These are phyloP conservation scores for Chromoteleia sp. DNA, from an alignment of 2,888 invertebrate genomes.

Conservation along the genomic window DNA sequence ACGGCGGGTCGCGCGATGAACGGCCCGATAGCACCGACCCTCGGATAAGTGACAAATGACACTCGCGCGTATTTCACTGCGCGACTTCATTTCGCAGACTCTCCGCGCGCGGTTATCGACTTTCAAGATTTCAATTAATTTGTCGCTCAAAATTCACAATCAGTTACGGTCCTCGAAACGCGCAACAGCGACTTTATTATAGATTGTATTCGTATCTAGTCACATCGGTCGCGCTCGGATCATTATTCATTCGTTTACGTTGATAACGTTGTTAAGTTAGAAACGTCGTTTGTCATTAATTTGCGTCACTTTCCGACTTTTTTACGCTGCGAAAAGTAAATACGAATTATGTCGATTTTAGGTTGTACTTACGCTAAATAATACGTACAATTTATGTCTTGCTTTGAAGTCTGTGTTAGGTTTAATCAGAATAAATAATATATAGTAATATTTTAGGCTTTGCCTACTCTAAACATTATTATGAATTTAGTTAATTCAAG, in stretches of 20 bases:
- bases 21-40: slow-evolving; percentile 72
- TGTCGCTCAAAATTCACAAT: slow-evolving; percentile 67
- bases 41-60: slow-evolving; percentile 78
- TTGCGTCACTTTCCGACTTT: not conserved
- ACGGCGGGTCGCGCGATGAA: slow-evolving; percentile 67
- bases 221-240: slow-evolving; percentile 25
- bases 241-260: slow-evolving; percentile 48
- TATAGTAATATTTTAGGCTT: no score
- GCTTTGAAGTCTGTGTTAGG: no score
- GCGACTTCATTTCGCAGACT: slow-evolving; percentile 75
- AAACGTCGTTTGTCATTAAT: slow-evolving; percentile 11
- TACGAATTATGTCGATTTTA: no score
- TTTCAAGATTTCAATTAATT: slow-evolving; percentile 69
- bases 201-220: slow-evolving; percentile 50
- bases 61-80: slow-evolving; percentile 73
- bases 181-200: slow-evolving; percentile 43
- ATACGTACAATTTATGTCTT: no score
- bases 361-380: no score
- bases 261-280: slow-evolving; percentile 43
- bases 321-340: no score
- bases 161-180: slow-evolving; percentile 51
- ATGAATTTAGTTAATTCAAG: no score
- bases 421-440: no score
- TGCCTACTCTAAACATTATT: no score
- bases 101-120: slow-evolving; percentile 55